A percentile compares a stretch with the other conserved stretches of the same genome.
These are phyloP conservation scores for Tetrax tetrax DNA, from an alignment of 2,113 vertebrate genomes.

Conservation along the genomic window DNA sequence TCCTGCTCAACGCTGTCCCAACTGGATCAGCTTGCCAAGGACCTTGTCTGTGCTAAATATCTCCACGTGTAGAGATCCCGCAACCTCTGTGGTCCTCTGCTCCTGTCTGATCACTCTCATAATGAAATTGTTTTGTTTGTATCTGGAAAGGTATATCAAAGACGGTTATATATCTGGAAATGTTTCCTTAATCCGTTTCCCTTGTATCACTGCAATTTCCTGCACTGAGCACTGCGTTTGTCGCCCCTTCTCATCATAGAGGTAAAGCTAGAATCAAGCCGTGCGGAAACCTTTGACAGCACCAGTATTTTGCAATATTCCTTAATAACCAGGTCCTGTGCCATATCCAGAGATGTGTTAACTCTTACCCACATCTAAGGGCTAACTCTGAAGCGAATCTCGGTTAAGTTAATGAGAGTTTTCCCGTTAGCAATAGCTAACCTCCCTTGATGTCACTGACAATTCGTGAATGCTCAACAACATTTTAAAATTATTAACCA, in stretches of 20 bases:
- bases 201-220: not conserved
- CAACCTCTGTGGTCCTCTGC: not conserved
- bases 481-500: not conserved
- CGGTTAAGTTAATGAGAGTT: not conserved
- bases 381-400: not conserved
- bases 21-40: not conserved
- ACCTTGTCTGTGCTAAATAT: not conserved
- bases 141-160: not conserved
- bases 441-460: not conserved
- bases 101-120: fast-evolving
- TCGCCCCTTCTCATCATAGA: not conserved
- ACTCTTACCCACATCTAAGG: not conserved
- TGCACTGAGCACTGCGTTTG: not conserved
- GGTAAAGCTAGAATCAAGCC: not conserved
- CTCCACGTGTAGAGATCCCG: not conserved
- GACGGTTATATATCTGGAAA: not conserved
- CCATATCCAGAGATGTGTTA: not conserved
- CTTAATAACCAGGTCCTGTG: not conserved
- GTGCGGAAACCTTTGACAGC: not conserved
- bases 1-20: not conserved
- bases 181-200: not conserved
- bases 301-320: not conserved
- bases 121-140: not conserved
- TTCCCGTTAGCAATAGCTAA: not conserved
- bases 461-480: not conserved